A percentile compares a stretch with the other conserved stretches of the same genome.
Conservation (phyloP, 2,888 invertebrate genomes). For the Spodoptera littoralis region DNA sequence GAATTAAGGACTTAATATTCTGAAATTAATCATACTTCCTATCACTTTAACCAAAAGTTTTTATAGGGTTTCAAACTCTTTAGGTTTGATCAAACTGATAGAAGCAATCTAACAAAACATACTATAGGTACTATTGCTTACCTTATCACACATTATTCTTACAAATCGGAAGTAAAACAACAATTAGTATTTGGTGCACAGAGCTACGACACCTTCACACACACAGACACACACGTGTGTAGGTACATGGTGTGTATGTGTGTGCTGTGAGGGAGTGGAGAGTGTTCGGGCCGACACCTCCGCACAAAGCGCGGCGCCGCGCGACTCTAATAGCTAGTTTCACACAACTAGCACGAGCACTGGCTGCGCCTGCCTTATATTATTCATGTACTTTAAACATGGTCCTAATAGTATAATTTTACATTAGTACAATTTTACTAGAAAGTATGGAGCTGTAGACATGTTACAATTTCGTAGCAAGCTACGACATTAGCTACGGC, state of each 20-base stretch:
- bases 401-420: no score
- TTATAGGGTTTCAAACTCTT: no score
- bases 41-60: no score
- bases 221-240: conserved; percentile 5
- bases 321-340: conserved; percentile 80
- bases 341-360: conserved; percentile 64
- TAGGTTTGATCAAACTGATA: no score
- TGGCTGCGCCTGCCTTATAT: conserved; percentile 52
- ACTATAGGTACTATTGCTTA: no score
- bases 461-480: no score
- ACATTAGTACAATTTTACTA: no score
- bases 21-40: no score
- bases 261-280: conserved; percentile 56
- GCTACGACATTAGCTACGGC: no score
- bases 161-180: conserved; percentile 51
- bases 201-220: conserved; percentile 20
- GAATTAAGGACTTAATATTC: no score
- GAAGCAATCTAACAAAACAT: no score
- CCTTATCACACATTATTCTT: background rate
- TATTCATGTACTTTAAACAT: background rate
- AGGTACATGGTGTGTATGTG: conserved; percentile 6
- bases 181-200: conserved; percentile 46
- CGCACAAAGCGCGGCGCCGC: conserved; percentile 76
- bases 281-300: conserved; percentile 82
- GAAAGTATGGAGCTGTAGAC: no score